These are phyloP conservation scores for Solea solea DNA, from an alignment of 2,113 vertebrate genomes.

Conservation along the genomic window DNA sequence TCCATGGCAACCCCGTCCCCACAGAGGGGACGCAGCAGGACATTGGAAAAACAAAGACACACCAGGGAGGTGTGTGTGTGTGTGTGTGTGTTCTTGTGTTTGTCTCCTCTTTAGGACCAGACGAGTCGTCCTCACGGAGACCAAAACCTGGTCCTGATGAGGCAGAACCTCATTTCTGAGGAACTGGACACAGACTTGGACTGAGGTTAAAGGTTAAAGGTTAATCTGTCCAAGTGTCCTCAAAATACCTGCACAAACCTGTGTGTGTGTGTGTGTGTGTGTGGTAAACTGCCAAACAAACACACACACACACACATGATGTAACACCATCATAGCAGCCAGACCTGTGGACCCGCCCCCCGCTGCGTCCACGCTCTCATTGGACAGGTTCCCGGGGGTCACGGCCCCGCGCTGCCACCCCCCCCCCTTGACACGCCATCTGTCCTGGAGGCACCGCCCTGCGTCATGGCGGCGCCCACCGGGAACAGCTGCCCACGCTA, in stretches of 20 bases:
- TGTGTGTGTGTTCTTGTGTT: constrained; percentile 2
- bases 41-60: constrained; percentile 68
- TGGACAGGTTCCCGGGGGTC: constrained; percentile 63
- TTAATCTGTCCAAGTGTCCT: not conserved
- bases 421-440: constrained; percentile 52
- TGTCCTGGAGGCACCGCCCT: constrained; percentile 50
- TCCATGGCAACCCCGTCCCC: constrained; percentile 62
- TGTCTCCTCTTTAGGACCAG: too few relatives aligned
- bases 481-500: constrained; percentile 62
- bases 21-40: constrained; percentile 61
- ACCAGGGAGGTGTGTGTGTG: constrained; percentile 42
- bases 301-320: constrained; percentile 43
- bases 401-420: constrained; percentile 17
- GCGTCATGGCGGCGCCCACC: constrained; percentile 35
- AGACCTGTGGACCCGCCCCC: constrained; percentile 64
- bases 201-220: too few relatives aligned
- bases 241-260: too few relatives aligned
- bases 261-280: constrained; percentile 12
- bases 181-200: too few relatives aligned
- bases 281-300: constrained; percentile 40
- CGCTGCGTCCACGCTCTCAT: constrained; percentile 43
- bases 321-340: constrained; percentile 68
- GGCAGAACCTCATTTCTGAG: too few relatives aligned
- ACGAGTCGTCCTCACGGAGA: too few relatives aligned
- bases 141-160: too few relatives aligned